Conservation (phyloP, 2,888 invertebrate species). For the Eretmocerus hayati region DNA sequence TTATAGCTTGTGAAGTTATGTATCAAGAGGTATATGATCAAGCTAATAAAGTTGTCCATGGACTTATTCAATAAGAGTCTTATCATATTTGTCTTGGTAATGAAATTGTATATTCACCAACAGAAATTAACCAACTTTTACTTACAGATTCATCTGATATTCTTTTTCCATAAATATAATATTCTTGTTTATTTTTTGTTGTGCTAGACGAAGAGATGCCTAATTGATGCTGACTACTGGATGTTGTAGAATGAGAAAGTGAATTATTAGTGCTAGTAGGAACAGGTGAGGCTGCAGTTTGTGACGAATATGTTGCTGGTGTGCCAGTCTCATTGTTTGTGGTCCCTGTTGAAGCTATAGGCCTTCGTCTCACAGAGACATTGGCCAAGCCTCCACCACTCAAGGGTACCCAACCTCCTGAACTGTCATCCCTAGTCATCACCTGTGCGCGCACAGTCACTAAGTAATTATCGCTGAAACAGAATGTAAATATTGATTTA, state of each 20-base stretch:
- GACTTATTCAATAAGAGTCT: too few species aligned
- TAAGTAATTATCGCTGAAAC: conserved; percentile 79
- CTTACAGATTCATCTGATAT: conserved; percentile 88
- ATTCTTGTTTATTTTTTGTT: conserved; percentile 69
- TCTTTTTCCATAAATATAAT: conserved; percentile 86
- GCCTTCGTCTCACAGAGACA: conserved; percentile 80
- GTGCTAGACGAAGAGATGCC: conserved; percentile 43
- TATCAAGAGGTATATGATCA: too few species aligned
- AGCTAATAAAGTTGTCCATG: too few species aligned
- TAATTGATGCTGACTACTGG: conserved; percentile 37
- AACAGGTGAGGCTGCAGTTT: conserved; percentile 26
- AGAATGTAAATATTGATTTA: not conserved
- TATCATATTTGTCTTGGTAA: too few species aligned
- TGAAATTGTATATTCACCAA: too few species aligned
- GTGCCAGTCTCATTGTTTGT: conserved; percentile 32
- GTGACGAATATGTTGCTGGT: conserved; percentile 26
- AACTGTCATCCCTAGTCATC: conserved; percentile 96
- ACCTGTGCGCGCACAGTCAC: conserved; percentile 98
- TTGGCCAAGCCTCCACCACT: conserved; percentile 91
- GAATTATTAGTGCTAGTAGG: conserved; percentile 29
- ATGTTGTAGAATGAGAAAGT: conserved; percentile 27
- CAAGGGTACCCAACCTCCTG: conserved; percentile 92
- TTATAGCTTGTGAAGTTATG: too few species aligned
- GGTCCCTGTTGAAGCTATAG: conserved; percentile 45
- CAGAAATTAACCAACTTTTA: too few species aligned